Conservation (phyloP, 2,888 invertebrate species). For the Ommatoiulus sabulosus region DNA sequence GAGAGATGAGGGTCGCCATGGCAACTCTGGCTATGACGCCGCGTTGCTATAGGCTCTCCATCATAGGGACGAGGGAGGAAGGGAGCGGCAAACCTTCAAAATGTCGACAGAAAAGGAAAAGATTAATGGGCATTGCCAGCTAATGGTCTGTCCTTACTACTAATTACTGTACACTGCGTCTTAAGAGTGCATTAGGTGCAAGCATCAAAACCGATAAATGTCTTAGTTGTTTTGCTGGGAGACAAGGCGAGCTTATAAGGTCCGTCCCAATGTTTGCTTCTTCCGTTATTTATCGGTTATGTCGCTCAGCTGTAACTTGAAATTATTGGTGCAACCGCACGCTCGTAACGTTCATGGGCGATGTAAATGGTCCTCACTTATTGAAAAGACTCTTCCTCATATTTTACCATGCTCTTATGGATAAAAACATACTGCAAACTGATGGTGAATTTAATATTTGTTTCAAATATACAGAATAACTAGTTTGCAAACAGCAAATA, state of each 20-base stretch:
- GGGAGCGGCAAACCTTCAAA: slow-evolving; percentile 9
- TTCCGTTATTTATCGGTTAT: slow-evolving; percentile 34
- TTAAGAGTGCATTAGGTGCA: slow-evolving; percentile 34
- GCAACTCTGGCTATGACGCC: not conserved
- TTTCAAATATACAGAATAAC: no score
- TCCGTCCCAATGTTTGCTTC: slow-evolving; percentile 4
- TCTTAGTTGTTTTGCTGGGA: slow-evolving; percentile 34
- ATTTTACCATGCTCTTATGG: no score
- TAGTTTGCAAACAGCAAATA: no score
- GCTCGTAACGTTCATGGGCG: not conserved
- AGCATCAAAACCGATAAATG: slow-evolving; percentile 34
- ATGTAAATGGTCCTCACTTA: not conserved
- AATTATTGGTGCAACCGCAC: not conserved
- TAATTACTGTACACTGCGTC: slow-evolving; percentile 34
- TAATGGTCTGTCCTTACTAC: slow-evolving; percentile 34
- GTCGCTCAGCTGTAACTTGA: not conserved
- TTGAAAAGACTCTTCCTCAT: not conserved
- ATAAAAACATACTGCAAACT: no score
- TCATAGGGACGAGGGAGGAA: slow-evolving; percentile 25
- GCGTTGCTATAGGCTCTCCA: slow-evolving; percentile 27
- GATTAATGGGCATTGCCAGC: slow-evolving; percentile 34
- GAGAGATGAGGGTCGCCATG: slow-evolving; percentile 34
- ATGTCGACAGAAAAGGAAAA: slow-evolving; percentile 28
- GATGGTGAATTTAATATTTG: no score
- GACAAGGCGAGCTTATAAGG: slow-evolving; percentile 34